Base-by-base conservation (phyloP, 1,140 invertebrate genomes). In the Trichonephila inaurata region DNA sequence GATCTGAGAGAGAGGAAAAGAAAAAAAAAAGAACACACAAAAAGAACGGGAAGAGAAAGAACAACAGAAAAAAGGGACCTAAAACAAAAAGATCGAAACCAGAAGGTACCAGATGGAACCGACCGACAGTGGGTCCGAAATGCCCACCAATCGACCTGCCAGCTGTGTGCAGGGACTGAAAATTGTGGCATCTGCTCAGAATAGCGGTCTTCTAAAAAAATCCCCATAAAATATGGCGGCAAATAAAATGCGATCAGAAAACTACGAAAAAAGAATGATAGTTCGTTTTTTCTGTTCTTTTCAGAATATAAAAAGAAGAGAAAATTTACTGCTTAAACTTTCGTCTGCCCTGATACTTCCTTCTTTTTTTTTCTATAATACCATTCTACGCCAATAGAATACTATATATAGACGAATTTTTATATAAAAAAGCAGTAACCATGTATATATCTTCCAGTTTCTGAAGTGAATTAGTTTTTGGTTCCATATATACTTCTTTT, bases 241-340 rank as follows among this genome's bases (percentile, higher is more conserved):
- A 61, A 89, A 89, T 89, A 89, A 89, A 89, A 89, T 58, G 88
- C 88, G 64, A 88, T 88, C 86, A 88, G 40, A 77, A 14, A 77
- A 77, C 28, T 24, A 77, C 60, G 86, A 88, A 88, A 88, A 88
- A 85, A 77, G 86, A 66, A 62, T n/a, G 86, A 88, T 33, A 64
- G 24, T 18, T 64, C 40, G 28, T 88, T 88, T 88, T 88, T 64
- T 87, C 33, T 88, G 14, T 40, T 60, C 40, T 28, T 24, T 62
- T n/a, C 33, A 33, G 62, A 88, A 88, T 88, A 88, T 88, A 88
- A 88, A 88, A 64, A 88, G 62, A 33, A 24, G 61, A 24, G 60
- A 88, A 58, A 88, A 88, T 88, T 88, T 88, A 88, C 86, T 88
- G 86, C 86, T 66, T 88, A 64, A 77, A 88, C 61, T 88, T 88